Conservation (phyloP, 1,140 invertebrate genomes). For the Scaptomyza pallida region DNA sequence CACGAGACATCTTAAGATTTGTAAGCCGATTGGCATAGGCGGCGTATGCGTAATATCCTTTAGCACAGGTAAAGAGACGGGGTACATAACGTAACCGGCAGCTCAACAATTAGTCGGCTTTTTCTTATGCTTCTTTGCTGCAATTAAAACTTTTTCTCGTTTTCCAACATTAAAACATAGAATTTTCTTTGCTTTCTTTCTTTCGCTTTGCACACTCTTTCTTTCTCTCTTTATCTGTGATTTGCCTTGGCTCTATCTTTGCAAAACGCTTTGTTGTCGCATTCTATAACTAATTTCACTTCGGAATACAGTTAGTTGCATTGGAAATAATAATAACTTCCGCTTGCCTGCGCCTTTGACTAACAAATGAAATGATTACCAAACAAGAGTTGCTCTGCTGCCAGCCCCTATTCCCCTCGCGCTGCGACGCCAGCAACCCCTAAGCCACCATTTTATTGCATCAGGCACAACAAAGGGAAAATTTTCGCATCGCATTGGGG, state of each 20-base stretch:
- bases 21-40: slow-evolving; percentile 21
- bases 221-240: not conserved
- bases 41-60: slow-evolving; percentile 23
- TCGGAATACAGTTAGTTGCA: slow-evolving; percentile 38
- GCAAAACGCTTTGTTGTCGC: slow-evolving; percentile 7
- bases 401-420: not conserved
- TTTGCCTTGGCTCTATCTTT: not conserved
- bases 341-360: slow-evolving; percentile 47
- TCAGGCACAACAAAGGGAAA: slow-evolving; percentile 34
- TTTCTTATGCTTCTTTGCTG: slow-evolving; percentile 8
- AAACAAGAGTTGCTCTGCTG: slow-evolving; percentile 15
- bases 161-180: slow-evolving; percentile 23
- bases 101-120: slow-evolving; percentile 24
- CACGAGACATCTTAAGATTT: slow-evolving; percentile 23
- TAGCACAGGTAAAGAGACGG: not conserved
- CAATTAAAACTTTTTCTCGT: slow-evolving; percentile 48
- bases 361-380: slow-evolving; percentile 46
- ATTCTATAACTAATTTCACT: slow-evolving; percentile 36
- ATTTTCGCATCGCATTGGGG: slow-evolving; percentile 28
- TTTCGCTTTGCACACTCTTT: not conserved
- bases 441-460: slow-evolving; percentile 24
- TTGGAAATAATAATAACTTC: slow-evolving; percentile 57
- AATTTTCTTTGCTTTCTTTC: not conserved
- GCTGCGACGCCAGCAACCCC: too few relatives aligned
- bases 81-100: not conserved